Conservation (phyloP, 2,113 vertebrate genomes). For the Mixornis gularis region DNA sequence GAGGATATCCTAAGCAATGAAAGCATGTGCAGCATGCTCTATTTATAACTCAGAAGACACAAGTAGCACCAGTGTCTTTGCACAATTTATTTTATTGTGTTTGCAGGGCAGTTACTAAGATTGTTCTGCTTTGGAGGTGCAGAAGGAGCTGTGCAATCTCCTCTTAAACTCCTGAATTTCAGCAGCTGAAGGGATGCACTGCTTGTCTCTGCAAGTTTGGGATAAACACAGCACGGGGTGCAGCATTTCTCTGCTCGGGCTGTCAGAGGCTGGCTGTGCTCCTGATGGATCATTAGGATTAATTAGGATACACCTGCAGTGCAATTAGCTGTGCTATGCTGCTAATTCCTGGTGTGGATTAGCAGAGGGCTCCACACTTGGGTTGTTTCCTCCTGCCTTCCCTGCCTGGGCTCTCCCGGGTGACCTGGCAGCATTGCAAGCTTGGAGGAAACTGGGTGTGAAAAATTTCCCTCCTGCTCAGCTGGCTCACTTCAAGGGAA, state of each 20-base stretch:
- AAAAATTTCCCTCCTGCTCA: neutral
- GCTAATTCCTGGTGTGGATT: neutral
- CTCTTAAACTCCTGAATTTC: neutral
- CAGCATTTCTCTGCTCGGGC: neutral
- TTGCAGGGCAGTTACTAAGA: neutral
- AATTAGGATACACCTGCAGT: neutral
- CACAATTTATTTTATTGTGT: neutral
- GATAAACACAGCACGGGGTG: neutral
- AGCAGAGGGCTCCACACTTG: fast-evolving
- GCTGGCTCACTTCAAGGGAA: neutral
- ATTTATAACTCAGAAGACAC: neutral
- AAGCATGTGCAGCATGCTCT: fast-evolving
- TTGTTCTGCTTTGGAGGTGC: neutral
- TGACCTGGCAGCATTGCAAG: neutral
- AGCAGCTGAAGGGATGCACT: neutral
- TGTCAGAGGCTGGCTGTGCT: neutral
- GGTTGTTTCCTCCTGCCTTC: neutral
- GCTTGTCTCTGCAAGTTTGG: neutral
- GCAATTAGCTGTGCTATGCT: neutral
- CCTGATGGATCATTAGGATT: neutral
- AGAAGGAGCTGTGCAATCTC: neutral
- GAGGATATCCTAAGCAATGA: neutral
- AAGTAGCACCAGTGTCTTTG: neutral
- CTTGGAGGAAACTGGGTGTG: neutral
- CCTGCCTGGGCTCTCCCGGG: neutral